Evolutionary conservation across 1,140 invertebrate species (phyloP), one percentile per base, ranked within the genome.

Genomic region (Cotesia vestalis): DNA sequence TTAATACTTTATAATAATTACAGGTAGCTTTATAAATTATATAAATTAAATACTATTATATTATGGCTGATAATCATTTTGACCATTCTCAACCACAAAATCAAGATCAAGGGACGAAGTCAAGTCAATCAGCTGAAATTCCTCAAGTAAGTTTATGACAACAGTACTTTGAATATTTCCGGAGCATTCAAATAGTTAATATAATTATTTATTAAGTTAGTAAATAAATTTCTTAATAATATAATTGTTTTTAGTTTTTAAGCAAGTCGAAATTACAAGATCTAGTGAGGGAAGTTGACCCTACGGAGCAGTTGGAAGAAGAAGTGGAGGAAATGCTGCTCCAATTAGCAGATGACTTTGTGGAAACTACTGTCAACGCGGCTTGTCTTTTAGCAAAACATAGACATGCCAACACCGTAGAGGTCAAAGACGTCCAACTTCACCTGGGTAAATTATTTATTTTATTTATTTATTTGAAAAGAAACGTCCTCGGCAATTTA

Each of bases 241-340:
- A 27, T 46, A 20, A 20, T 12, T 64, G n/a, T 77, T 87, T 86
- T 27, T 73, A 92, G 91, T 91, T 96, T 75, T 83, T 98, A 27
- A 95, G 93, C 57, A 93, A 95, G 85, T 91, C 94, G 14, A 87
- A 95, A 71, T 87, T 99, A 20, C 92, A 96, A 86, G 96, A 99
- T 77, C 84, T 99, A 36, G 95, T 98, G 0, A 90, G 95, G 75
- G 96, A 98, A 87, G 95, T 98, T 11, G 97, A 99, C 87, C 94
- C 95, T 0, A 95, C 94, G 59, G 94, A 97, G 80, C 97, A 98
- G 83, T 83, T 99, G 60, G 97, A 99, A 87, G 97, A 99, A 82
- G 97, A 99, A 85, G 97, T 98, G 0, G 97, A 99, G 87, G 97
- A 99, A 83, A 89, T 97, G 76, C 83, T 99, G 4, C 86, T 99